Base-by-base conservation (phyloP, 2,888 invertebrate species). In the Pheosia tremula region DNA sequence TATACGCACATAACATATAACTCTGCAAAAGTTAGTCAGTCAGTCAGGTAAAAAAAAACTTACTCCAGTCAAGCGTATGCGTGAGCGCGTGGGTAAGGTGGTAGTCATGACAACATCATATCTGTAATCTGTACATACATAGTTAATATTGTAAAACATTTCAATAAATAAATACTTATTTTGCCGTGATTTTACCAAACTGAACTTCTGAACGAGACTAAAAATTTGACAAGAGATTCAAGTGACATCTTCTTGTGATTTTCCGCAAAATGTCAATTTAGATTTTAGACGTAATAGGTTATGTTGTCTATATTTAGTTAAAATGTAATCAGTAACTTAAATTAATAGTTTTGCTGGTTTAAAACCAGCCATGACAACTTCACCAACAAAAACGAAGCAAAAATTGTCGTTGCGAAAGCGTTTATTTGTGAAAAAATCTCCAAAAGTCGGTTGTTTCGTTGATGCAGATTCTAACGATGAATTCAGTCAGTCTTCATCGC, bases 271-370 rank as follows among this genome's bases (percentile, higher is more conserved):
- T 88, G 90, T 85, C 88, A 89, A 61, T 72, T 53, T 58, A 61
- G 66, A 66, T 56, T 69, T 62, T 67, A 71, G 74, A 78, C 80
- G 75, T 81, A 86, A 57, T 74, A 90, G 93, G 92, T 93, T 93
- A 93, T 84, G 87, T 86, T 90, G 83, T 80, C 81, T 85, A 78
- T 85, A 86, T 85, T 88, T 88, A 86, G 80, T 88, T 85, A 90
- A 91, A 91, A 92, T 93, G 91, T 90, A 89, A 92, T 93, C 87
- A 86, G 77, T 92, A 90, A 93, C 87, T 74, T 87, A 91, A 92
- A 91, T 86, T 86, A 82, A 71, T 80, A 70, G 82, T 86, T 80
- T 75, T 78, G 76, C 78, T 87, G 86, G 83, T 83, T 85, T 73
- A 77, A 83, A 88, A 87, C 84, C 83, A 85, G 91, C 83, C 73